Percentiles rank a stretch among this genome's conserved stretches.
phyloP scores from a whole-genome alignment of 2,888 invertebrate genomes.

The Ethmia dodecea region DNA sequence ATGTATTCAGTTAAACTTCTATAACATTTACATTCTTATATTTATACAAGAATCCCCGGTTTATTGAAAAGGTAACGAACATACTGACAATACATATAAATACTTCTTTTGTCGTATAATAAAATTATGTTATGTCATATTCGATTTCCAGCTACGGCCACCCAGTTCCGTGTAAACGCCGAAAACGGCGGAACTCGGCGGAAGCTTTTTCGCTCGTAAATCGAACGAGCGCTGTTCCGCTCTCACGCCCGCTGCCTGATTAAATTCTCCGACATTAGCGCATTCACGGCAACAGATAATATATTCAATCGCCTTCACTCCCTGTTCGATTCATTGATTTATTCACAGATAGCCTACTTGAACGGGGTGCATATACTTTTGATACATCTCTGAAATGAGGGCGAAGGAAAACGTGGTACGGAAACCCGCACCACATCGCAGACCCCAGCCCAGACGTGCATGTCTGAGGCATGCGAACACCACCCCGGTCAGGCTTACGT shows the following conservation, averaged over 20 bases:
- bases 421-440: too few relatives aligned
- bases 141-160: neutral
- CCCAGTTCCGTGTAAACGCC: constrained; percentile 7
- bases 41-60: too few relatives aligned
- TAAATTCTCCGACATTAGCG: constrained; percentile 57
- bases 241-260: constrained; percentile 39
- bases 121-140: too few relatives aligned
- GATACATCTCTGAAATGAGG: too few relatives aligned
- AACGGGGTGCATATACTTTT: too few relatives aligned
- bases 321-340: constrained; percentile 39
- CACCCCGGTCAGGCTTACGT: too few relatives aligned
- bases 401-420: too few relatives aligned
- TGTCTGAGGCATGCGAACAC: too few relatives aligned
- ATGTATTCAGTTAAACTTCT: too few relatives aligned
- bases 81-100: neutral
- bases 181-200: constrained; percentile 19
- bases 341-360: constrained; percentile 20
- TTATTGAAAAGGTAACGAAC: neutral
- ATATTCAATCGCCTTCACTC: constrained; percentile 45
- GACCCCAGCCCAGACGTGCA: too few relatives aligned
- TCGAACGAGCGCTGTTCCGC: constrained; percentile 43
- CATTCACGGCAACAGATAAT: constrained; percentile 52
- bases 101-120: too few relatives aligned
- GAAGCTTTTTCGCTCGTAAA: constrained; percentile 57
- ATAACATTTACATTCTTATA: too few relatives aligned